A percentile compares a stretch with the other conserved stretches of the same genome.
Conservation (phyloP, 2,797 vertebrate genomes). For the Pachyuromys duprasi region DNA sequence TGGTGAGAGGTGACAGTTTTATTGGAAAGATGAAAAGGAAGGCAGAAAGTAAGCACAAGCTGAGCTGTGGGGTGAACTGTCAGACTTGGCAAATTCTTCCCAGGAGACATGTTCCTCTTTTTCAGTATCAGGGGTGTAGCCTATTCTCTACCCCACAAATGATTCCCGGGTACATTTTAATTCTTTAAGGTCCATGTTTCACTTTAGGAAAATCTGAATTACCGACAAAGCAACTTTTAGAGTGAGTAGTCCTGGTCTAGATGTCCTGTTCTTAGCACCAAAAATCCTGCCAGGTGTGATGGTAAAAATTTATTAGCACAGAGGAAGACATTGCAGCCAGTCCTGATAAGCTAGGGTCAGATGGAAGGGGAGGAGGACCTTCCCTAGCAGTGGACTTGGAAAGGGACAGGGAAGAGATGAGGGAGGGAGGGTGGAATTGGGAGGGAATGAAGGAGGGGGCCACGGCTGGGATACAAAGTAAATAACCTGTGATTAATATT, state of each 20-base stretch:
- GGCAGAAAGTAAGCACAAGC: not conserved
- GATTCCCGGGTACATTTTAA: not conserved
- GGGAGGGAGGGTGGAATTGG: no score
- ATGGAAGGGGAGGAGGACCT: no score
- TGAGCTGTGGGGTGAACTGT: not conserved
- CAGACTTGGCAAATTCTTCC: not conserved
- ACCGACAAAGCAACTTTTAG: not conserved
- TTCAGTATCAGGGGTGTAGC: not conserved
- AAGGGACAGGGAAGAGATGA: no score
- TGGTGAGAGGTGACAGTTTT: not conserved
- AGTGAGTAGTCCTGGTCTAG: not conserved
- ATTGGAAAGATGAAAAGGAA: not conserved
- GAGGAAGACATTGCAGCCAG: no score
- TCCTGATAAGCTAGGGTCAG: no score
- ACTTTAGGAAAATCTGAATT: not conserved
- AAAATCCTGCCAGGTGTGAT: not conserved
- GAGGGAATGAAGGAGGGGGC: no score
- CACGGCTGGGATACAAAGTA: no score
- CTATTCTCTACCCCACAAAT: not conserved
- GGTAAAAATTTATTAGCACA: not conserved
- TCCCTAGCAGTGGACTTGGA: no score
- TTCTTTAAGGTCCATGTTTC: not conserved
- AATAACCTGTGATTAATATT: no score
- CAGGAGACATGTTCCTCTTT: not conserved
- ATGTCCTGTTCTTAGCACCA: not conserved